Evolutionary conservation across 2,888 invertebrate genomes (phyloP).

Genomic region (Drosophila yooni): DNA sequence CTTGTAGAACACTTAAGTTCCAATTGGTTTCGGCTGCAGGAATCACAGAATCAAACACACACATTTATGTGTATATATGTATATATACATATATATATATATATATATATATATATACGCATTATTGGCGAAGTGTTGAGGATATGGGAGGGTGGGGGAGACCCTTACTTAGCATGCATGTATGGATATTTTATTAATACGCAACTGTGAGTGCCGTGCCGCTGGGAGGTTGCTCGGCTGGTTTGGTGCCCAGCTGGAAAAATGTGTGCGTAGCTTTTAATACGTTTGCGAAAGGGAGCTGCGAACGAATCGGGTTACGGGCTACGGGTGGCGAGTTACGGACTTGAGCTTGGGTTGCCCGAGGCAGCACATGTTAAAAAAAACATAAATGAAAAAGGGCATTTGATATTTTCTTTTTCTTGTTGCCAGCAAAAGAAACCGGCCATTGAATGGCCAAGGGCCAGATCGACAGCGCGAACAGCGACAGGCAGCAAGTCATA

Average conservation of each 20-base stretch:
- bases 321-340: neutral
- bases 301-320: neutral
- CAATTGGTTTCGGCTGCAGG: slow-evolving; percentile 71
- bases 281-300: slow-evolving; percentile 52
- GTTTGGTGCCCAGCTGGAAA: slow-evolving; percentile 46
- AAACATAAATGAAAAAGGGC: neutral
- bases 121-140: neutral
- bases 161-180: slow-evolving; percentile 79
- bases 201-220: slow-evolving; percentile 65
- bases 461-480: slow-evolving; percentile 32
- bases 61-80: neutral
- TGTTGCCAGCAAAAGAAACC: slow-evolving; percentile 28
- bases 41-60: slow-evolving; percentile 67
- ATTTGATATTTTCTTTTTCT: slow-evolving; percentile 19
- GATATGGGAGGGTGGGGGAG: slow-evolving; percentile 6
- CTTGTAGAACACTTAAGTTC: slow-evolving; percentile 76
- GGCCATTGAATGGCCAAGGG: slow-evolving; percentile 55
- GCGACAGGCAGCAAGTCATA: slow-evolving; percentile 58
- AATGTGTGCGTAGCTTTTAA: slow-evolving; percentile 73
- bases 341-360: slow-evolving; percentile 23
- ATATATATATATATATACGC: neutral
- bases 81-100: neutral
- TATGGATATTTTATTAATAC: slow-evolving; percentile 81
- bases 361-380: slow-evolving; percentile 40
- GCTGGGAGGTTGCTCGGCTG: slow-evolving; percentile 31